Conservation (phyloP, 2,888 invertebrate genomes). For the Zaprionus obscuricornis region DNA sequence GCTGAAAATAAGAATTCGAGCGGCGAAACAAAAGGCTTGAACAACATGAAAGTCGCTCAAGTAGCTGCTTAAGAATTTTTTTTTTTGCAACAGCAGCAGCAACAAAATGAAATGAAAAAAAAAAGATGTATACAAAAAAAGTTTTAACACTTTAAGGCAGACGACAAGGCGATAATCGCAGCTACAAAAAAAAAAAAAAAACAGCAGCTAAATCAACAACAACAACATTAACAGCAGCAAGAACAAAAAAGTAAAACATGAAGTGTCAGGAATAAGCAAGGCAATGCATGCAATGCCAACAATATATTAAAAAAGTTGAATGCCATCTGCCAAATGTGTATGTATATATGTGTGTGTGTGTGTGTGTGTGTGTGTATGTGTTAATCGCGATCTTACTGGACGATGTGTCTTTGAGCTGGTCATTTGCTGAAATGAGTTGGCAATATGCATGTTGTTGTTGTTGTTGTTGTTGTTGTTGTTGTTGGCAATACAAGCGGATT, state of each 20-base stretch:
- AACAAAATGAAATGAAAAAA: background rate
- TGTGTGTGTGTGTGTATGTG: conserved; percentile 19
- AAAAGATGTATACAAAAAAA: conserved; percentile 26
- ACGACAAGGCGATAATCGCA: conserved; percentile 69
- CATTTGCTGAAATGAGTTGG: conserved; percentile 77
- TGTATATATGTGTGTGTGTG: conserved; percentile 5
- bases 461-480: background rate
- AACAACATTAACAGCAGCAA: conserved; percentile 24
- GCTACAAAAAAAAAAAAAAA: too few relatives aligned
- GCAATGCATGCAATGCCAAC: conserved; percentile 33
- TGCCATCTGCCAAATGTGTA: conserved; percentile 47
- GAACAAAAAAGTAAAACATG: conserved; percentile 6
- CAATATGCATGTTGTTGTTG: conserved; percentile 56
- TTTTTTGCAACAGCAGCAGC: conserved; percentile 18
- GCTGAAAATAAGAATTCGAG: conserved; percentile 59
- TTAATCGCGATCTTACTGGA: conserved; percentile 61
- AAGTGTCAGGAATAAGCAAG: conserved; percentile 28
- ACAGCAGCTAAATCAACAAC: conserved; percentile 22
- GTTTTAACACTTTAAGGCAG: conserved; percentile 70
- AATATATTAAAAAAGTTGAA: conserved; percentile 70
- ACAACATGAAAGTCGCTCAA: conserved; percentile 60
- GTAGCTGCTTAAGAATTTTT: conserved; percentile 52
- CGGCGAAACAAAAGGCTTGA: conserved; percentile 59
- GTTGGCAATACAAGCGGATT: conserved; percentile 56
- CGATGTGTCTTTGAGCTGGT: conserved; percentile 65